Percentiles rank a stretch among this genome's conserved stretches.
Conservation (phyloP, 2,113 vertebrate species). For the Phodopus roborovskii region DNA sequence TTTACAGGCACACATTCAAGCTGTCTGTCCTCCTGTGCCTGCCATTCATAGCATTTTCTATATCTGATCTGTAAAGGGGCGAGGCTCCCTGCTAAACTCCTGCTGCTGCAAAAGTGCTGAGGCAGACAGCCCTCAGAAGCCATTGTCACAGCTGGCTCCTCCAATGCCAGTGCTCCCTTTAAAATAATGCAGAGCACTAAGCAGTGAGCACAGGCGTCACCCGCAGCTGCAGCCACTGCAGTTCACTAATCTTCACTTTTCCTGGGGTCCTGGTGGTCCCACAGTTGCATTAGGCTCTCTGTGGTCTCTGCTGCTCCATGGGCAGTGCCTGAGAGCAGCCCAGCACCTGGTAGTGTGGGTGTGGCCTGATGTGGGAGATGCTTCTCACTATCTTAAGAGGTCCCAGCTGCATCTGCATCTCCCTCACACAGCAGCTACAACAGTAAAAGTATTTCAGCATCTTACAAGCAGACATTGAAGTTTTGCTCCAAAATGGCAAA, state of each 20-base stretch:
- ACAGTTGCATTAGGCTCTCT: constrained; percentile 81
- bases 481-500: constrained; percentile 74
- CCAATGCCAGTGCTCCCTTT: constrained; percentile 61
- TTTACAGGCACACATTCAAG: not conserved
- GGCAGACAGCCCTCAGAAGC: constrained; percentile 18
- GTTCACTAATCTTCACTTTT: constrained; percentile 84
- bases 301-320: no score
- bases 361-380: constrained; percentile 85
- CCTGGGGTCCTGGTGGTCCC: constrained; percentile 80
- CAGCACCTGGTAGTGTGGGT: constrained; percentile 85
- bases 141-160: constrained; percentile 11
- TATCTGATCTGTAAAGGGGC: constrained; percentile 51
- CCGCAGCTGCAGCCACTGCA: constrained; percentile 80
- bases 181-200: constrained; percentile 75
- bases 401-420: constrained; percentile 84
- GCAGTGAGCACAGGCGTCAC: constrained; percentile 78
- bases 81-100: constrained; percentile 55
- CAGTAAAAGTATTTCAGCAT: constrained; percentile 72
- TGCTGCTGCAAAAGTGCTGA: constrained; percentile 39
- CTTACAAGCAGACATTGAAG: constrained; percentile 70
- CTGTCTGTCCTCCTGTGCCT: not conserved
- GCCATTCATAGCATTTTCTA: not conserved
- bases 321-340: no score
- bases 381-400: constrained; percentile 84
- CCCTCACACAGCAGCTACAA: constrained; percentile 63